A percentile compares a stretch with the other conserved stretches of the same genome.
Evolutionary conservation across 2,888 invertebrate genomes (phyloP).

Genomic region (Achlya flavicornis): DNA sequence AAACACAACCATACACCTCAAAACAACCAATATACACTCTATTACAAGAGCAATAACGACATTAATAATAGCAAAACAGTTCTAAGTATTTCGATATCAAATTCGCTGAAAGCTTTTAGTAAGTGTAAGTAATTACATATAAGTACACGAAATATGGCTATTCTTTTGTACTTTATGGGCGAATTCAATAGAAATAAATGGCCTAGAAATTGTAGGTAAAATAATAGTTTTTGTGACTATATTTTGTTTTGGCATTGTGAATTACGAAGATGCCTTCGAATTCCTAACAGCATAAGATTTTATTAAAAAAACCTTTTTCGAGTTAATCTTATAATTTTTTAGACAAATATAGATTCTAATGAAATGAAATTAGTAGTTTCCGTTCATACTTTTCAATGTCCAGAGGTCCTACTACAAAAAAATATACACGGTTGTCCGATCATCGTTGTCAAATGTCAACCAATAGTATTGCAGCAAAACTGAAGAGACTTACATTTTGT

Average conservation of each 20-base stretch:
- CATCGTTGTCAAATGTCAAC: too few species aligned
- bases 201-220: neutral
- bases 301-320: too few species aligned
- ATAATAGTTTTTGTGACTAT: neutral
- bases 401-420: too few species aligned
- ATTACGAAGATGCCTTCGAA: too few species aligned
- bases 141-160: conserved; percentile 3
- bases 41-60: conserved; percentile 28
- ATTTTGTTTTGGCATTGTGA: neutral
- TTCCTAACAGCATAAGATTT: too few species aligned
- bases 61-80: conserved; percentile 11
- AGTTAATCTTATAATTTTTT: too few species aligned
- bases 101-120: conserved; percentile 12
- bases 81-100: conserved; percentile 16
- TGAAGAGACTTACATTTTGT: too few species aligned
- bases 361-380: too few species aligned
- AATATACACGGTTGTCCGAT: too few species aligned
- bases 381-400: too few species aligned
- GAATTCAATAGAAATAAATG: neutral
- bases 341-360: too few species aligned
- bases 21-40: conserved; percentile 39
- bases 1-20: conserved; percentile 44
- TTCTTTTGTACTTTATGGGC: neutral
- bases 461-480: too few species aligned
- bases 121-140: conserved; percentile 12